phyloP scores from a whole-genome alignment of 2,797 vertebrate genomes.

The Lepilemur ruficaudatus region DNA sequence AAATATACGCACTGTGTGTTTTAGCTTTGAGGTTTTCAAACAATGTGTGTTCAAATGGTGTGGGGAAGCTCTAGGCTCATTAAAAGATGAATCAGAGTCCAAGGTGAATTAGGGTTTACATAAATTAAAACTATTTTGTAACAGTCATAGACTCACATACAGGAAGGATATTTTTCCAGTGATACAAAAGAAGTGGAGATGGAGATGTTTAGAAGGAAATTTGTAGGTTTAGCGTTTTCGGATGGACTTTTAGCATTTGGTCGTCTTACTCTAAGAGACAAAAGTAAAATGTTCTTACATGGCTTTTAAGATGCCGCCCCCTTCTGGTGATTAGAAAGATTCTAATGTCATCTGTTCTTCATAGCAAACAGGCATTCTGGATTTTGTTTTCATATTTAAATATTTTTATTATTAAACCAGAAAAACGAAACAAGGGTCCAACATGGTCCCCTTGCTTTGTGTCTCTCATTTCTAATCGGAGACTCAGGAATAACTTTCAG shows the following conservation, averaged over 20 bases:
- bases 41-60: not conserved
- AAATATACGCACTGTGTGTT: not conserved
- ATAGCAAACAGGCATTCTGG: not conserved
- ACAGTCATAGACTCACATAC: not conserved
- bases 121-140: not conserved
- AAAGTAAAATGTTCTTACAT: not conserved
- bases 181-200: not conserved
- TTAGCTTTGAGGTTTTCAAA: not conserved
- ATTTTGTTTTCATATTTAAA: not conserved
- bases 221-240: too few relatives aligned
- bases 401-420: not conserved
- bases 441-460: too few relatives aligned
- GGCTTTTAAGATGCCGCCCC: conserved; percentile 78
- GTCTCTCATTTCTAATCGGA: not conserved
- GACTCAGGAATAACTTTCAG: not conserved
- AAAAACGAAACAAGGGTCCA: not conserved
- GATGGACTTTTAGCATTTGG: not conserved
- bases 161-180: not conserved
- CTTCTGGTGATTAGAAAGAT: conserved; percentile 73
- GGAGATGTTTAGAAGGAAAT: not conserved
- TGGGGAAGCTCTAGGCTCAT: not conserved
- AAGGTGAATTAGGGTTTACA: not conserved
- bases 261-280: too few relatives aligned
- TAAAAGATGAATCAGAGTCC: not conserved
- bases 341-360: fast-evolving